Base-by-base conservation (phyloP, 2,797 vertebrate species). In the Iguana delicatissima region DNA sequence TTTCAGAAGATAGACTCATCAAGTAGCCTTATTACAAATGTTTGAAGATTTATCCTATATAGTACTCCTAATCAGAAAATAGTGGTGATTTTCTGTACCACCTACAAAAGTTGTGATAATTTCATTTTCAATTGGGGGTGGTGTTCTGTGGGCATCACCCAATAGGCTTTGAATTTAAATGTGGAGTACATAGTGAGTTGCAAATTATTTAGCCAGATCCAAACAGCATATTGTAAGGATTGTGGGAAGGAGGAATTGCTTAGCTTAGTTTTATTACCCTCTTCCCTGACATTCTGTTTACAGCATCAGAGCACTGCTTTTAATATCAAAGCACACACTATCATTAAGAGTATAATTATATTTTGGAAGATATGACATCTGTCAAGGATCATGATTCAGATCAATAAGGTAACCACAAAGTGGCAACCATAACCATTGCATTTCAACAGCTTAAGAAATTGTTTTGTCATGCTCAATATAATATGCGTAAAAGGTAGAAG, bases 321-420 rank as follows among this genome's bases (percentile, higher is more conserved):
- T 83, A 83, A 74, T 62, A 62, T 24, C 10, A 83, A 89, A 57
- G 64, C 50, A 57, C 16, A 72, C 59, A 57, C 9, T 74, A 89
- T 50, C 62, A 89, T 89, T 84, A 62, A 84, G 18, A 18, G 18
- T 32, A 50, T 83, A 76, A 89, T 89, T 83, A 76, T 46, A 24
- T 62, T 76, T 89, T 84, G 55, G 69, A 52, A 76, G 35, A 3
- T 81, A 55, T 29, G 38, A 46, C 35, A 81, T 50, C 73, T 74
- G 32, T 76, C 14, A 80, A 85, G 14, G 85, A 84, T 69, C 0
- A 76, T 87, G 46, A 14, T 3, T 38, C 9, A 85, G 1, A 89
- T 77, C 91, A 93, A 87, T 29, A 90, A 81, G 16, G 64, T 86
- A 80, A 90, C 81, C 76, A 83, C 24, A 91, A 77, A 69, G 87